These are phyloP conservation scores for Natator depressus DNA, from an alignment of 2,113 vertebrate genomes.

Conservation along the genomic window DNA sequence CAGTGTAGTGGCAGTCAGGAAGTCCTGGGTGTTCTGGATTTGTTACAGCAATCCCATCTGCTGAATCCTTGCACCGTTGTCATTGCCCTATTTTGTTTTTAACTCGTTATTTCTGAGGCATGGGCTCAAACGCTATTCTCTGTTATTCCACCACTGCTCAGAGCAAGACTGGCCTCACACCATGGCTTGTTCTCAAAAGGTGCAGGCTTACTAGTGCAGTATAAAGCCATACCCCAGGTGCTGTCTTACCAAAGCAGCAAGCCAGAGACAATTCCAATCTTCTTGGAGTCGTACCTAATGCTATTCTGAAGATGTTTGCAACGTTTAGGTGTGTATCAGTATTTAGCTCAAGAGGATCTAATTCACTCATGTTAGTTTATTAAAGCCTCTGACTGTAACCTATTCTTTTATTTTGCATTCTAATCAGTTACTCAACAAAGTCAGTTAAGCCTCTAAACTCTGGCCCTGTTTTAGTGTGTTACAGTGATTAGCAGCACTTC, in stretches of 20 bases:
- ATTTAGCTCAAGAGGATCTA: neutral
- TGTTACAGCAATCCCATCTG: neutral
- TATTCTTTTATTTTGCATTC: neutral
- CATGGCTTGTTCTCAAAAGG: fast-evolving
- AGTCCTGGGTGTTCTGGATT: neutral
- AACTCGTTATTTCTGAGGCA: fast-evolving
- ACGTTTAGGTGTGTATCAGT: neutral
- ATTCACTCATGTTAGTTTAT: neutral
- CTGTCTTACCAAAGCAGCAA: neutral
- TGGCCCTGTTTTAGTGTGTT: neutral
- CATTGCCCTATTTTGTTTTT: fast-evolving
- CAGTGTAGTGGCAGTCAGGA: neutral
- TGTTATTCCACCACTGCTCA: neutral
- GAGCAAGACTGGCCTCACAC: neutral
- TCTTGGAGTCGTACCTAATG: fast-evolving
- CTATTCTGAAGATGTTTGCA: neutral
- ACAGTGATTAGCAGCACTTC: neutral
- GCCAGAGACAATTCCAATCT: neutral
- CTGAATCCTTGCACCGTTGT: neutral
- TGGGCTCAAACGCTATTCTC: neutral
- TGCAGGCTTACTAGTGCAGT: neutral
- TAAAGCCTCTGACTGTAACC: neutral
- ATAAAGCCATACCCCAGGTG: neutral
- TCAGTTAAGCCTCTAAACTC: neutral
- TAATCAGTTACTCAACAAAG: neutral